A percentile compares a stretch with the other conserved stretches of the same genome.
These are phyloP conservation scores for Myathropa florea DNA, from an alignment of 2,888 invertebrate species.

Conservation along the genomic window DNA sequence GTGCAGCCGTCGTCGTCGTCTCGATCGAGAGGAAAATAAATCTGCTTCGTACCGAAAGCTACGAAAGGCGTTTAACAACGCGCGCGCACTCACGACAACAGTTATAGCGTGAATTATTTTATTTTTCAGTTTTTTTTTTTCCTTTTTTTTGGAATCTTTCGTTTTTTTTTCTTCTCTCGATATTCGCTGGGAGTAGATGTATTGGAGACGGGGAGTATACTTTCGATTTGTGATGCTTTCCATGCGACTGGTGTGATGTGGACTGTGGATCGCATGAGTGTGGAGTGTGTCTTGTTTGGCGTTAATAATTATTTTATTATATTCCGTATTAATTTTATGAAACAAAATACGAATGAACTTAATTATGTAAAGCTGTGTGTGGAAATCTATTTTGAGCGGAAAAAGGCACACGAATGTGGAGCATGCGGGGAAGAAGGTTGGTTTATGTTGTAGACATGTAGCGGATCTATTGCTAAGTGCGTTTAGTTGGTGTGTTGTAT, in stretches of 20 bases:
- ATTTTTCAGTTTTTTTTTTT: slow-evolving; percentile 9
- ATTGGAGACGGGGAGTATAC: background rate
- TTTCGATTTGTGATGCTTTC: slow-evolving; percentile 11
- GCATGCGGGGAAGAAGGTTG: background rate
- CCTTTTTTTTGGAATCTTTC: background rate
- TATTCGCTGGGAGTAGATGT: background rate
- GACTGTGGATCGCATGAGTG: background rate
- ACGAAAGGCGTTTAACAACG: slow-evolving; percentile 59
- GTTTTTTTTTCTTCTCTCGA: slow-evolving; percentile 11
- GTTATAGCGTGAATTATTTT: slow-evolving; percentile 58
- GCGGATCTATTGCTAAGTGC: background rate
- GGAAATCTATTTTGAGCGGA: slow-evolving; percentile 1
- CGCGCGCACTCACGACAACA: slow-evolving; percentile 39
- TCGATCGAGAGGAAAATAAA: slow-evolving; percentile 58
- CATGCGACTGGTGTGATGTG: background rate
- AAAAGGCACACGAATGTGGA: background rate
- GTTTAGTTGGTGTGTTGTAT: background rate
- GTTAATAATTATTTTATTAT: slow-evolving; percentile 28
- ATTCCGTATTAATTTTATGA: slow-evolving; percentile 12
- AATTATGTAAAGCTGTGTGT: background rate
- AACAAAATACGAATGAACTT: background rate
- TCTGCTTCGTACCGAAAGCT: slow-evolving; percentile 44
- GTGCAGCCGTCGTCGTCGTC: slow-evolving; percentile 21
- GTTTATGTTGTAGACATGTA: background rate
- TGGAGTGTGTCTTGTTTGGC: background rate